These are phyloP conservation scores for Marmota monax DNA, from an alignment of 2,113 vertebrate genomes.

Conservation along the genomic window DNA sequence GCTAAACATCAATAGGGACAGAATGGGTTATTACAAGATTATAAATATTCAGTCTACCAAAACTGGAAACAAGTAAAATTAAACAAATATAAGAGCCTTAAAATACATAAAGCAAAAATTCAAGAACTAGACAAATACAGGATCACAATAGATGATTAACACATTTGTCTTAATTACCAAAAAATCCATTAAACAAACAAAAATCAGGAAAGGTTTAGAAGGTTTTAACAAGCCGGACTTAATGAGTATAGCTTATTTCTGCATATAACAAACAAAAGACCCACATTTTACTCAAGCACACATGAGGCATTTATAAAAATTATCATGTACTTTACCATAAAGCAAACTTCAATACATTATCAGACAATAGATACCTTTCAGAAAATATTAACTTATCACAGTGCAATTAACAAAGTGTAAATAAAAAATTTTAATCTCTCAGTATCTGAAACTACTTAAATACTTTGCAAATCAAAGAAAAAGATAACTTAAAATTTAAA, in stretches of 20 bases:
- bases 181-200: background rate
- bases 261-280: background rate
- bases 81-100: background rate
- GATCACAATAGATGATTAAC: background rate
- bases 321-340: background rate
- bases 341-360: background rate
- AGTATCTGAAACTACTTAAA: background rate
- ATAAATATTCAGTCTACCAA: conserved; percentile 36
- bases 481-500: background rate
- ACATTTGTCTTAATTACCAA: conserved; percentile 19
- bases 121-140: conserved; percentile 34
- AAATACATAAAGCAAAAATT: background rate
- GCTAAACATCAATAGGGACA: background rate
- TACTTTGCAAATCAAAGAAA: background rate
- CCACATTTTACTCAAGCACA: background rate
- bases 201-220: background rate
- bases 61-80: background rate
- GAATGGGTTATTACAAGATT: background rate
- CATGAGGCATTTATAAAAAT: background rate
- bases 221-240: background rate
- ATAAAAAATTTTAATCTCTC: background rate
- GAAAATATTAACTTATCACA: background rate
- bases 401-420: background rate
- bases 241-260: background rate
- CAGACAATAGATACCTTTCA: background rate